These are phyloP conservation scores for Lophotriccus pileatus DNA, from an alignment of 2,797 vertebrate genomes.

Conservation along the genomic window DNA sequence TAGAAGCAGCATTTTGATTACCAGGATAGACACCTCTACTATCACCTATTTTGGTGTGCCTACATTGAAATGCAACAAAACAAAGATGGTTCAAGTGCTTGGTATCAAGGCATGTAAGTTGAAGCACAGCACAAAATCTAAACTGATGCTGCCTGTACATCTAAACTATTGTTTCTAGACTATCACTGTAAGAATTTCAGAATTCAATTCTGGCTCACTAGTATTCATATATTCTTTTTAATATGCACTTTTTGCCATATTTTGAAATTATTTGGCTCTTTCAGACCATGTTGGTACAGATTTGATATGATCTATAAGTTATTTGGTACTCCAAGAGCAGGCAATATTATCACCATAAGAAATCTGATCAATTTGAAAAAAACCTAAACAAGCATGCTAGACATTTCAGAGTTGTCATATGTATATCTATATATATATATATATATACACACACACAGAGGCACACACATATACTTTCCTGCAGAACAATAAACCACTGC, in stretches of 20 bases:
- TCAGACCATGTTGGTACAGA: neutral
- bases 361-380: neutral
- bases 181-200: neutral
- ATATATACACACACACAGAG: accelerated
- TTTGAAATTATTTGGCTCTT: neutral
- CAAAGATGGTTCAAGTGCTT: neutral
- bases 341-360: neutral
- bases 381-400: neutral
- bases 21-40: neutral
- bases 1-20: neutral
- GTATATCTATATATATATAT: neutral
- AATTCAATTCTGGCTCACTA: neutral
- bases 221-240: neutral
- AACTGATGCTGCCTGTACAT: neutral
- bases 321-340: neutral
- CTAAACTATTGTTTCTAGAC: neutral
- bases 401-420: neutral
- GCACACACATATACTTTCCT: accelerated
- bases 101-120: neutral
- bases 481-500: neutral
- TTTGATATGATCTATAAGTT: neutral
- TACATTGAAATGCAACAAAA: neutral
- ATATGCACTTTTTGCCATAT: neutral
- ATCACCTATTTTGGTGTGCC: neutral
- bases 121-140: neutral